Base-by-base conservation (phyloP, 2,888 invertebrate genomes). In the Plagiodera versicolora region DNA sequence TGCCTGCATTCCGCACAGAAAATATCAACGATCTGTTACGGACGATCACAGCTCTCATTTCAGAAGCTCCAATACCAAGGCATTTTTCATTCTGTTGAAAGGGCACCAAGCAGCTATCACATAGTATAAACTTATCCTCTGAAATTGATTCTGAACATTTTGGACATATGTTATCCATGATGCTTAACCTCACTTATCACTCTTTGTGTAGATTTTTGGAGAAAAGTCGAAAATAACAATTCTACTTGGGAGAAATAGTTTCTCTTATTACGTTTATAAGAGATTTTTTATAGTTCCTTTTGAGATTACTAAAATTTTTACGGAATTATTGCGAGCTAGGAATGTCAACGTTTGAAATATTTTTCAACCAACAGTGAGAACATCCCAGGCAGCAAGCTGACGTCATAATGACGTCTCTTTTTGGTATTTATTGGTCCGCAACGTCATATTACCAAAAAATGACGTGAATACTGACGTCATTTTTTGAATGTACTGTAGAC, bases 71-170 rank as follows among this genome's bases (percentile, higher is more conserved):
- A 50, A 50, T 24, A 30, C 50, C 50, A 50, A 50, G 50, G 50
- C 50, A 50, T 28, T 50, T 50, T 50, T 50, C 50, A 50, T 30
- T 50, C 16, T 28, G 50, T 24, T 50, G 30, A 50, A 50, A 50
- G 30, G 30, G 30, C 50, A 50, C 30, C 30, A 50, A 50, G 3
- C 50, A 50, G 30, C 50, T 50, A 30, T 50, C 50, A 30, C 50
- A 28, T 18, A 50, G 50, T 50, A 50, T 30, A 28, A 50, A 30
- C 50, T 50, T 50, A 5, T 50, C 16, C 30, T 50, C 50, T 50
- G 16, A 11, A 50, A 50, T 50, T 28, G 16, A 1, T 49, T 49
- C 48, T 20, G 24, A 49, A 20, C 48, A 49, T 49, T 49, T 49
- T 4, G 48, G n/a, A 4, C 48, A 20, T 14, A 24, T 49, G 24